phyloP scores from a whole-genome alignment of 2,113 vertebrate genomes.

The Archilochus colubris region DNA sequence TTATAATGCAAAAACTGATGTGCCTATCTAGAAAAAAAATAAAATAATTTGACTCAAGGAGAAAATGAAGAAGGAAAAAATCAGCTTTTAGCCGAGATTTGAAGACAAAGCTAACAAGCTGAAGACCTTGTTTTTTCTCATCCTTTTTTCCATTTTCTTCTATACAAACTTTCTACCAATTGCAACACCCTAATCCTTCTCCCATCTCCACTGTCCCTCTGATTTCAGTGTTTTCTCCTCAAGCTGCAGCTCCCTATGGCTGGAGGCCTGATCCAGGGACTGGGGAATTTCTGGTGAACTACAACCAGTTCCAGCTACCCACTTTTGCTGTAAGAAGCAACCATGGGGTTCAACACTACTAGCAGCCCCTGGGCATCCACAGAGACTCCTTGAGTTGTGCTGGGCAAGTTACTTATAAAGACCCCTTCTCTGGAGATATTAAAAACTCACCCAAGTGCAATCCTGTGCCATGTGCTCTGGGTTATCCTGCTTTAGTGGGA shows the following conservation, averaged over 20 bases:
- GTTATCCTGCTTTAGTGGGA: too few species aligned
- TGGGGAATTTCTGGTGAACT: background rate
- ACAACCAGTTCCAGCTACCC: background rate
- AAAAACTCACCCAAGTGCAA: too few species aligned
- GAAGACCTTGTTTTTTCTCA: background rate
- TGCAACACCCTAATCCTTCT: background rate
- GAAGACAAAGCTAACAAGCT: background rate
- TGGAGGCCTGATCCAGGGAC: too few species aligned
- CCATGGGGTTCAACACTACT: background rate
- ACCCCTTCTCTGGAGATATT: too few species aligned
- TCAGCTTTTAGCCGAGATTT: background rate
- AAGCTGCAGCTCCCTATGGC: background rate
- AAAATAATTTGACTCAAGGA: background rate
- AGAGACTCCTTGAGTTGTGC: accelerated
- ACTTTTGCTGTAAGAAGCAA: background rate
- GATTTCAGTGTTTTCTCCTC: background rate
- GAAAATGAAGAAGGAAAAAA: background rate
- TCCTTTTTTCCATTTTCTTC: background rate
- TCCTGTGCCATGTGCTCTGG: too few species aligned
- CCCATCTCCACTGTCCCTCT: background rate
- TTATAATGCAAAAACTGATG: background rate
- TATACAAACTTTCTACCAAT: background rate
- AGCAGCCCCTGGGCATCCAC: background rate
- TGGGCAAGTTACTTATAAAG: background rate
- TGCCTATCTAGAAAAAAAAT: background rate